A percentile compares a stretch with the other conserved stretches of the same genome.
Evolutionary conservation across 92 coral and sea anemone genomes (phyloP).

Genomic region (Porites cylindrica): DNA sequence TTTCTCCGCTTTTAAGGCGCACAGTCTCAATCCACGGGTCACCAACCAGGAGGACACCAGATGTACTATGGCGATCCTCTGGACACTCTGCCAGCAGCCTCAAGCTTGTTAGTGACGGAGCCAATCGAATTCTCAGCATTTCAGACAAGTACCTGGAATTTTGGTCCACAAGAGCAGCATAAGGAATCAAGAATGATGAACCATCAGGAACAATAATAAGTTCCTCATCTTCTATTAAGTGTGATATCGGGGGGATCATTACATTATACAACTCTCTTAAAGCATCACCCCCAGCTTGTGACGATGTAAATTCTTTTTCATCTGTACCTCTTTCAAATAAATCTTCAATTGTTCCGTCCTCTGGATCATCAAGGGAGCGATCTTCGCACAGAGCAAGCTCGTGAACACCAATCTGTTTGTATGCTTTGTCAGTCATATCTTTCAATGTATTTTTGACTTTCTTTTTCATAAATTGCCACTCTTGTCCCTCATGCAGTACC

Average conservation of each 20-base stretch:
- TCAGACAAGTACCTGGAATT: too few relatives aligned
- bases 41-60: slow-evolving; percentile 7
- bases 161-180: too few relatives aligned
- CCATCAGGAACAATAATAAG: too few relatives aligned
- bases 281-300: neutral
- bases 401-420: neutral
- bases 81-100: too few relatives aligned
- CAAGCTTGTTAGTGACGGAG: too few relatives aligned
- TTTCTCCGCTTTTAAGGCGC: neutral
- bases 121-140: too few relatives aligned
- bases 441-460: neutral
- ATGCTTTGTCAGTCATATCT: neutral
- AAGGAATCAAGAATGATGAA: too few relatives aligned
- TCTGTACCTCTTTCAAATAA: neutral
- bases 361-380: neutral
- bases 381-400: neutral
- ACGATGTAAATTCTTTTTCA: too few relatives aligned
- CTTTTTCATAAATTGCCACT: neutral
- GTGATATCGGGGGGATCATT: neutral
- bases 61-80: neutral
- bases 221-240: neutral
- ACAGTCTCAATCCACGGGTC: neutral
- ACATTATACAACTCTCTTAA: neutral
- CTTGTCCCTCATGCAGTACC: neutral
- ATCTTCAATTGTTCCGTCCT: too few relatives aligned